Evolutionary conservation across 2,113 vertebrate genomes (phyloP), one percentile per base, ranked within the genome.

Genomic region (Riparia riparia): DNA sequence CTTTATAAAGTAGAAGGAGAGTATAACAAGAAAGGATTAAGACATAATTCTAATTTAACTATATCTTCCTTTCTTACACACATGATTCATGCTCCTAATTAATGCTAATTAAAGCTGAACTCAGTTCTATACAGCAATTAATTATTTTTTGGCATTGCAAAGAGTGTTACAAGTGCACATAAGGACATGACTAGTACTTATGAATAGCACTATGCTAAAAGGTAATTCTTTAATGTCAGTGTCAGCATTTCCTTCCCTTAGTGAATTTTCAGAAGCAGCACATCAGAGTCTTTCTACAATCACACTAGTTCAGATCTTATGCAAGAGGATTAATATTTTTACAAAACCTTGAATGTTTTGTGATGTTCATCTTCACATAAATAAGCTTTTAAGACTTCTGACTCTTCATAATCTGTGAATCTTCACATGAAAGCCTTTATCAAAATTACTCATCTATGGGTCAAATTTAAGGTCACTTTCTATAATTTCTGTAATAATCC

Each of bases 81-180:
- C 20, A 58, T 54, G 53, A 96, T 91, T 93, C 82, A 90, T 91
- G 39, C 69, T 80, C 65, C 57, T 84, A 91, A 96, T 95, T 96
- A 95, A 86, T 86, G 50, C 17, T 63, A 96, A 84, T 91, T 95
- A 94, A 31, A 64, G 21, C 45, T 72, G 65, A 96, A 90, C 79
- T 80, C 39, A 24, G 72, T 53, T 32, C 44, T 50, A 51, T 42
- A n/a, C 3, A 80, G 17, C 12, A 47, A 66, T 81, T 83, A 65
- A 47, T 50, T 56, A 7, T 70, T 85, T 49, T 76, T 77, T 53
- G 37, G 39, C 22, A 79, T 41, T 78, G 44, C 14, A 58, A 42
- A 89, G 61, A 53, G 26, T 25, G 32, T 54, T 82, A 5, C n/a
- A 77, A 74, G 50, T 29, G 28, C 29, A 71, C 13, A 13, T 61